A percentile compares a stretch with the other conserved stretches of the same genome.
phyloP scores from a whole-genome alignment of 2,797 vertebrate species.

The Botia kubotai region DNA sequence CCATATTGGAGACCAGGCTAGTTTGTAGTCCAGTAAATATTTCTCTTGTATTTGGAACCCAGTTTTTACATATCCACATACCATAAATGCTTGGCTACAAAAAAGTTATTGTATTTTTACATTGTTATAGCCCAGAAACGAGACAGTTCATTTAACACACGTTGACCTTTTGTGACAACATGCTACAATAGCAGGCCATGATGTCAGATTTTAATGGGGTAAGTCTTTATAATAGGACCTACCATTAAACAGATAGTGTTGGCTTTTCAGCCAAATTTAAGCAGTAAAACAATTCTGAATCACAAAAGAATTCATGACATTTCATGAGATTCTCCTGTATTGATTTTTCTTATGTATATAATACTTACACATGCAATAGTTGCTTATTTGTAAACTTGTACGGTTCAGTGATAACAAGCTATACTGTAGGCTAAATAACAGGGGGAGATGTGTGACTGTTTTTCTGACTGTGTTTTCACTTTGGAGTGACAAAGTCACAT shows the following conservation, averaged over 20 bases:
- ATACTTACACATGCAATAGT: conserved; percentile 7
- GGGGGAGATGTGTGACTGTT: conserved; percentile 35
- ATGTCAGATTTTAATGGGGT: not conserved
- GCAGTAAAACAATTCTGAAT: not conserved
- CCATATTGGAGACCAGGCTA: no score
- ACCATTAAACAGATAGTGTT: not conserved
- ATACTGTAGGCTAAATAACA: conserved; percentile 25
- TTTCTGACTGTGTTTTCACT: conserved; percentile 7
- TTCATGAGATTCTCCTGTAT: not conserved
- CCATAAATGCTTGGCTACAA: no score
- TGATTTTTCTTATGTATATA: not conserved
- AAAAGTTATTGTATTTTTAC: no score
- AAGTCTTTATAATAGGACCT: not conserved
- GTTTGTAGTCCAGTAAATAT: no score
- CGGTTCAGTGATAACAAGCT: conserved; percentile 22
- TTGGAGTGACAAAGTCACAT: conserved; percentile 18
- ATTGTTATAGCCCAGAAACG: no score
- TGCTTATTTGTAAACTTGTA: conserved; percentile 24
- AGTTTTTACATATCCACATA: no score
- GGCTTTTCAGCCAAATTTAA: not conserved
- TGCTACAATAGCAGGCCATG: not conserved
- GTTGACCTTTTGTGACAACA: not conserved
- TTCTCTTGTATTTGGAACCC: no score
- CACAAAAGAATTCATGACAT: not conserved
- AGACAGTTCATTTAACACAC: no score